A percentile compares a stretch with the other conserved stretches of the same genome.
phyloP scores from a whole-genome alignment of 2,113 vertebrate genomes.

The Choloepus hoffmanni region DNA sequence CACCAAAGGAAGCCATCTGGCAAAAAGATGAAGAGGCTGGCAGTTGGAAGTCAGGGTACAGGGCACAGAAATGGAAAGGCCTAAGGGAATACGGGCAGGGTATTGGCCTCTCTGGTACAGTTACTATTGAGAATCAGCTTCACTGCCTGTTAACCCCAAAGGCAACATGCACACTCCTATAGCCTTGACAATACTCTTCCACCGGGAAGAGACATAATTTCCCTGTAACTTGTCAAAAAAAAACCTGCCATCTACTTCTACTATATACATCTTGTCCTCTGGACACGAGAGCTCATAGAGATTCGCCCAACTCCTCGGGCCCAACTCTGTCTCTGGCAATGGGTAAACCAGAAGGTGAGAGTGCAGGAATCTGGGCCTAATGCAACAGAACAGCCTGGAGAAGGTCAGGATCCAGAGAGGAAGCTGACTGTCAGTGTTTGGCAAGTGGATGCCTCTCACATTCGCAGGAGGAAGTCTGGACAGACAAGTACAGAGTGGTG shows the following conservation, averaged over 20 bases:
- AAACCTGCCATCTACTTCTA: background rate
- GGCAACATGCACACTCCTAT: background rate
- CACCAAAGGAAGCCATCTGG: background rate
- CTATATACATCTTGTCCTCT: background rate
- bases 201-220: background rate
- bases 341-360: background rate
- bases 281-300: background rate
- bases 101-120: background rate
- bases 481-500: background rate
- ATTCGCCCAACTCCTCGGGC: background rate
- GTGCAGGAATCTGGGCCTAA: background rate
- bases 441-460: background rate
- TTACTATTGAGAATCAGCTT: background rate
- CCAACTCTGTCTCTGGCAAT: background rate
- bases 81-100: background rate
- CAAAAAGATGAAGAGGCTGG: background rate
- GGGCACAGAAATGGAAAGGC: background rate
- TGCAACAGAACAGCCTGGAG: background rate
- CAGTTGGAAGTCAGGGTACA: background rate
- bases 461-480: slow-evolving; percentile 21
- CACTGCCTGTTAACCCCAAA: background rate
- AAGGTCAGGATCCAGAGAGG: background rate
- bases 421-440: background rate
- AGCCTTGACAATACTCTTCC: background rate
- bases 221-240: background rate